Evolutionary conservation across 2,888 invertebrate species (phyloP).

Genomic region (Thereva nobilitata): DNA sequence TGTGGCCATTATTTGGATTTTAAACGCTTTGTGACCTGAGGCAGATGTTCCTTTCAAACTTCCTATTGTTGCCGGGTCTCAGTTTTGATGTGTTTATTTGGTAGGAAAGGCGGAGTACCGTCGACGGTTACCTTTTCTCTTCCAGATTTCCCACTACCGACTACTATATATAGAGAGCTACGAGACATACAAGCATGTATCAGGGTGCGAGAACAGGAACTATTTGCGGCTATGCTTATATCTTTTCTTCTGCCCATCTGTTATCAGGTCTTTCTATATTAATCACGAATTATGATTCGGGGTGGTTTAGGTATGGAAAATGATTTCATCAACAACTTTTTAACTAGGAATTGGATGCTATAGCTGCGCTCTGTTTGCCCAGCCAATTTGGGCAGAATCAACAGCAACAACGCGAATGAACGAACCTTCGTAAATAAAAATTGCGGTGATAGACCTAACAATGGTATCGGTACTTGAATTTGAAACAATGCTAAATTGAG

Average conservation of each 20-base stretch:
- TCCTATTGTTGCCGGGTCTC: neutral
- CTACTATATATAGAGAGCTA: neutral
- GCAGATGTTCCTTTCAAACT: constrained; percentile 10
- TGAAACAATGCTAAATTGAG: constrained; percentile 1
- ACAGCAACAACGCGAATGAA: neutral
- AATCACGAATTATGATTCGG: constrained; percentile 13
- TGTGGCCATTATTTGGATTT: neutral
- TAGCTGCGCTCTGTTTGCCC: neutral
- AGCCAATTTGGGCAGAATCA: neutral
- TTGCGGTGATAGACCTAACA: neutral
- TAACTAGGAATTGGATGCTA: neutral
- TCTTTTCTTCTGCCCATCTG: constrained; percentile 9
- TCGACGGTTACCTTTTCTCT: neutral
- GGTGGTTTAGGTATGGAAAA: constrained; percentile 1
- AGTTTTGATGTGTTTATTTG: constrained; percentile 24
- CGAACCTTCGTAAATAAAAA: neutral
- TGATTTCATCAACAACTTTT: neutral
- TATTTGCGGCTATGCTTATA: constrained; percentile 3
- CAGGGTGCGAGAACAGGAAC: neutral
- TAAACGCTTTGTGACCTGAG: constrained; percentile 4
- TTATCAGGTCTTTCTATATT: constrained; percentile 8
- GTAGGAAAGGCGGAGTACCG: neutral
- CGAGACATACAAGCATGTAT: neutral
- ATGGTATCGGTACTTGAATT: constrained; percentile 4
- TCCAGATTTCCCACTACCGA: neutral